Evolutionary conservation across 1,140 invertebrate genomes (phyloP), one percentile per base, ranked within the genome.

Genomic region (Bursaphelenchus mucronatus): DNA sequence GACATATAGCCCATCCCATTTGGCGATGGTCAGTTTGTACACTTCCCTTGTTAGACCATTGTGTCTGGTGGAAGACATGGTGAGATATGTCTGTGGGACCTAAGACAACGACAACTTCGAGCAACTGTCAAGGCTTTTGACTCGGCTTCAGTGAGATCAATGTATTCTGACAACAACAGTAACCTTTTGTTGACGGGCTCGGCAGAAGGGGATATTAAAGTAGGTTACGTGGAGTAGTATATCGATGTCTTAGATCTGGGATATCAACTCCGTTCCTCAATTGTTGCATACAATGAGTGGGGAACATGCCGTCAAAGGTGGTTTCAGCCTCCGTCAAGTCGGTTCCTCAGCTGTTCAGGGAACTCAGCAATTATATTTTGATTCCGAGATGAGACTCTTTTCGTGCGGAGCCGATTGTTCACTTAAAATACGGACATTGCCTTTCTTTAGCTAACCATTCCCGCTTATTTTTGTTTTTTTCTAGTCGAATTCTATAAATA

Each of bases 121-220:
- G 90, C 95, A 80, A 88, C 90, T 73, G 92, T 95, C 82, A 80
- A 82, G 63, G 83, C 82, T 1, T 84, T 85, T 64, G 83, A 85
- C 49, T 67, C 56, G 46, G 74, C 65, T 49, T 88, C 92, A 59
- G 89, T 98, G 55, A 95, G 95, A 84, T 94, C 92, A 82, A 86
- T 98, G 67, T 89, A 92, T 43, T 85, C 97, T 10, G 92, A 97
- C 85, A 90, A 91, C 0, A 87, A 89, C 58, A 92, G 97, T 84
- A 93, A 97, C 83, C 91, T 90, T 82, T 96, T 97, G 83, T 92
- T 92, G 8, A 94, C 94, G 61, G 95, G 94, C 44, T 91, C 94
- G 46, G 90, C 92, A n/a, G 94, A 98, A 83, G 95, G 95, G 21
- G 93, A 97, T 83, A 94, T 98, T 69, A 97, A 97, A 88, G 94